Conservation (phyloP, 2,113 vertebrate genomes). For the Saccopteryx leptura region DNA sequence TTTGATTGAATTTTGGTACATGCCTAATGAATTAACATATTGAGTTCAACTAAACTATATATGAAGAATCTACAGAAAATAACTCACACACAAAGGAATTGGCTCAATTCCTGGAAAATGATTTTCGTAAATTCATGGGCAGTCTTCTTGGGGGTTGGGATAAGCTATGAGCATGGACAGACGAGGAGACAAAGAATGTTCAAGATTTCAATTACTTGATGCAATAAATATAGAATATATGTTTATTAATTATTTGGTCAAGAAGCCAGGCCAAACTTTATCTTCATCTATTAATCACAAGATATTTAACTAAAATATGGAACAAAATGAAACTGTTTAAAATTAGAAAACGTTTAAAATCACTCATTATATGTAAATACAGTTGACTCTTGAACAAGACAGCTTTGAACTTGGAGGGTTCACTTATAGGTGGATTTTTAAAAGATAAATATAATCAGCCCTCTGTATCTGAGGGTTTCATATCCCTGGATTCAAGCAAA, state of each 20-base stretch:
- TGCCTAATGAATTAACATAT: neutral
- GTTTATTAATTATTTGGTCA: neutral
- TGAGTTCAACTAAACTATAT: neutral
- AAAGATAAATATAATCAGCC: neutral
- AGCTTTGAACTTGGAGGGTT: neutral
- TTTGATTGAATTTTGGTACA: constrained; percentile 22
- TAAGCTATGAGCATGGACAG: neutral
- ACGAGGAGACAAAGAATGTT: neutral
- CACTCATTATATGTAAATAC: neutral
- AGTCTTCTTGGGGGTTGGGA: neutral
- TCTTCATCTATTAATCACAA: neutral
- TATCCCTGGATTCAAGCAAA: neutral
- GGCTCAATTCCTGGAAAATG: neutral
- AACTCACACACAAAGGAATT: neutral
- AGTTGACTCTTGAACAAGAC: neutral
- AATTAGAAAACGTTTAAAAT: neutral
- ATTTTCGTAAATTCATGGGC: neutral
- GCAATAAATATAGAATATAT: neutral
- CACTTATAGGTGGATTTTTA: neutral
- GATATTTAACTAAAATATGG: neutral
- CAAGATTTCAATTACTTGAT: neutral
- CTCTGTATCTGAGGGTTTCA: neutral
- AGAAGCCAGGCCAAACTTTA: neutral
- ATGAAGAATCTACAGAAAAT: constrained; percentile 4
- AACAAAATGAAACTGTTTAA: neutral